Conservation (phyloP, 2,888 invertebrate genomes). For the Megaustenia siamemsis region DNA sequence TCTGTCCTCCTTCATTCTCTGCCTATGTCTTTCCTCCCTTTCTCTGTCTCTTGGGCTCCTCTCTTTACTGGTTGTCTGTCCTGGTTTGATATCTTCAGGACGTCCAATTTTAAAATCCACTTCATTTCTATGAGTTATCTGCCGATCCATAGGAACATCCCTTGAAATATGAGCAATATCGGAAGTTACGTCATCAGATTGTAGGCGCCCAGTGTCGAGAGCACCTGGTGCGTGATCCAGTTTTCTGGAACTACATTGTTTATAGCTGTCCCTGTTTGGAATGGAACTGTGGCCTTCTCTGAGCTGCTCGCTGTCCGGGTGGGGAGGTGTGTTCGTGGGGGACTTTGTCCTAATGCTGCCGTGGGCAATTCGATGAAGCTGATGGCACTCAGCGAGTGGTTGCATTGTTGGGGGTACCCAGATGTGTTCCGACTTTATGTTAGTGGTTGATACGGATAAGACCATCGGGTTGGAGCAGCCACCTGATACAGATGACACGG, state of each 20-base stretch:
- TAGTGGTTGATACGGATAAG: conserved; percentile 29
- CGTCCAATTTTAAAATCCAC: too few relatives aligned
- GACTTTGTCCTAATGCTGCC: background rate
- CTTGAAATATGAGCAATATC: background rate
- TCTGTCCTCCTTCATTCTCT: conserved; percentile 35
- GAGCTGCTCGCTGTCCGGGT: background rate
- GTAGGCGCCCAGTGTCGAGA: background rate
- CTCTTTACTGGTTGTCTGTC: background rate
- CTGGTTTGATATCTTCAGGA: too few relatives aligned
- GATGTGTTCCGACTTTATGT: conserved; percentile 47
- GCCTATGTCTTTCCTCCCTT: conserved; percentile 32
- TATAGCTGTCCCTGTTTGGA: background rate
- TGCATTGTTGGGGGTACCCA: conserved; percentile 48
- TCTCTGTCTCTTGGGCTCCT: conserved; percentile 25
- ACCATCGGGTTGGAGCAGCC: conserved; percentile 13
- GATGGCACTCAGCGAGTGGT: background rate
- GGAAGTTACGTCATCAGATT: background rate
- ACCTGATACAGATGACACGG: background rate
- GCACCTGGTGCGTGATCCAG: too few relatives aligned
- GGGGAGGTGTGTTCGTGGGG: background rate
- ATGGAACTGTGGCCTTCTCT: background rate
- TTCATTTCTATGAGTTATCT: too few relatives aligned
- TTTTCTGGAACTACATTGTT: background rate
- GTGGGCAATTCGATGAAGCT: background rate
- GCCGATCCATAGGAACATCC: too few relatives aligned